Evolutionary conservation across 2,888 invertebrate species (phyloP).

Genomic region (Andrena haemorrhoa): DNA sequence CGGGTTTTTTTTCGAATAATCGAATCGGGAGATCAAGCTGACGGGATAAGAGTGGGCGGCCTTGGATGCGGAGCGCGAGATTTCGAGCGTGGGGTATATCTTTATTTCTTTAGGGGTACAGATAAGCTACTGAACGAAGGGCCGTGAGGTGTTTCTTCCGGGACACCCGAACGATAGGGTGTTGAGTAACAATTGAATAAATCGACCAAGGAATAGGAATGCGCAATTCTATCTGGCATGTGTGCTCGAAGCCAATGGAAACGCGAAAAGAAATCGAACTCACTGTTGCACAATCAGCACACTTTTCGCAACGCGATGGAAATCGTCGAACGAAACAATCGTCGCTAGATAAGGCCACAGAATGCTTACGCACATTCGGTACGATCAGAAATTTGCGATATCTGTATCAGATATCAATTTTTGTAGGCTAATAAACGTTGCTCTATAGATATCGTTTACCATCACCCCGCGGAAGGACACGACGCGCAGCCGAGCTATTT

Average conservation of each 20-base stretch:
- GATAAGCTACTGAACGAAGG: neutral
- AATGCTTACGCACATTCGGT: neutral
- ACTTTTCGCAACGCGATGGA: slow-evolving; percentile 1
- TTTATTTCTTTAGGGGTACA: too few species aligned
- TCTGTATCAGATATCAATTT: slow-evolving; percentile 1
- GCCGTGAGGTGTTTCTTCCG: slow-evolving; percentile 14
- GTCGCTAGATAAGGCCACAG: slow-evolving; percentile 14
- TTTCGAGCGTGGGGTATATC: too few species aligned
- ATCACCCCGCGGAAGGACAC: too few species aligned
- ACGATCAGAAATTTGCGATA: slow-evolving; percentile 15
- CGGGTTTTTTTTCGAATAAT: neutral
- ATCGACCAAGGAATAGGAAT: too few species aligned
- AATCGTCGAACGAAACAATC: neutral
- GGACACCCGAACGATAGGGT: neutral
- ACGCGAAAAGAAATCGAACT: slow-evolving; percentile 4
- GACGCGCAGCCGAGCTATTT: neutral
- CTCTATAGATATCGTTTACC: neutral
- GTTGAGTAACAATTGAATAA: slow-evolving; percentile 1
- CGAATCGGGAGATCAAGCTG: neutral
- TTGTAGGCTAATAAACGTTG: neutral
- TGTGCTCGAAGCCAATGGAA: neutral
- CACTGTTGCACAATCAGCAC: neutral
- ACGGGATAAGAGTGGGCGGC: neutral
- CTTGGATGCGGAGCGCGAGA: slow-evolving; percentile 9
- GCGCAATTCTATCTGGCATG: slow-evolving; percentile 1